Conservation (phyloP, 2,888 invertebrate species). For the Tupiocoris notatus region DNA sequence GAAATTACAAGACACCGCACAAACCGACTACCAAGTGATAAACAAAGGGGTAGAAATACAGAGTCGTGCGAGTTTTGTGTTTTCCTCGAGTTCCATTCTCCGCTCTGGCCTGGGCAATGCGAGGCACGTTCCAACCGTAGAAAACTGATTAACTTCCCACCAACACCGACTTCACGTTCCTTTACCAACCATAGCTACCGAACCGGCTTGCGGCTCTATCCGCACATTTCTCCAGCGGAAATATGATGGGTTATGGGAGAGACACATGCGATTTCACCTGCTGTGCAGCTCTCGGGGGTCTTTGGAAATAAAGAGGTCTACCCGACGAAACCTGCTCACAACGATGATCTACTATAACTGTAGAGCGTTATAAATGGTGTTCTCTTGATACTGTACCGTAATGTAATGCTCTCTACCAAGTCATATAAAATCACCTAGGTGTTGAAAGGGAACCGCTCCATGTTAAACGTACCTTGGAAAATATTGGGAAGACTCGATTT, state of each 20-base stretch:
- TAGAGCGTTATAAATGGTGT: neutral
- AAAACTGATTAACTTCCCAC: slow-evolving; percentile 29
- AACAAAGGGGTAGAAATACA: neutral
- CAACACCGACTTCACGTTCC: neutral
- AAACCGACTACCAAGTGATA: neutral
- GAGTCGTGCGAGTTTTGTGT: neutral
- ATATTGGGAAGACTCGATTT: too few species aligned
- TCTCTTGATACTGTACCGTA: neutral
- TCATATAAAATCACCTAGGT: neutral
- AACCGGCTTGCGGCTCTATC: neutral
- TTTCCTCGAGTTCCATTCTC: neutral
- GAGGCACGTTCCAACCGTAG: slow-evolving; percentile 24
- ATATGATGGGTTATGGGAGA: slow-evolving; percentile 4
- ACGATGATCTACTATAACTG: neutral
- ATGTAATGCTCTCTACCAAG: neutral
- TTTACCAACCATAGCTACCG: neutral
- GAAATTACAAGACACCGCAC: neutral
- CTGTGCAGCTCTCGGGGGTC: neutral
- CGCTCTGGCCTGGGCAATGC: slow-evolving; percentile 1
- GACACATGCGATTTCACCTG: slow-evolving; percentile 8
- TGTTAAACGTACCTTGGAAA: too few species aligned
- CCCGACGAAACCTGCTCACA: neutral
- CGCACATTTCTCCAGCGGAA: neutral
- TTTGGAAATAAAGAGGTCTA: neutral
- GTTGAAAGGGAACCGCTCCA: neutral